A percentile compares a stretch with the other conserved stretches of the same genome.
phyloP scores from a whole-genome alignment of 2,888 invertebrate species.

The Acholoe squamosa region DNA sequence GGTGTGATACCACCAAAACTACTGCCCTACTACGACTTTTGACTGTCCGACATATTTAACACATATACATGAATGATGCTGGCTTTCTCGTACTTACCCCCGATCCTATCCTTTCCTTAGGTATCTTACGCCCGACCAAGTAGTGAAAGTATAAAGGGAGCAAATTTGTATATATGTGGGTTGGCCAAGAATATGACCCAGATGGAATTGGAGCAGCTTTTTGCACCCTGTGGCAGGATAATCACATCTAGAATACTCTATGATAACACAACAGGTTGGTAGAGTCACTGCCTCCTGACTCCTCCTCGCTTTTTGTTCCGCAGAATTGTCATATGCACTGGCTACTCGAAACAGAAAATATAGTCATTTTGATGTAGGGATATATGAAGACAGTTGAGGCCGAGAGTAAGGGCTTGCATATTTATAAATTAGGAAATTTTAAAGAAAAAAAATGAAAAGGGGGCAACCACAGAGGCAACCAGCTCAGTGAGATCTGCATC shows the following conservation, averaged over 20 bases:
- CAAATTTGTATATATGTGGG: conserved; percentile 84
- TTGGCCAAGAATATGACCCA: conserved; percentile 83
- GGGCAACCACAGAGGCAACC: conserved; percentile 27
- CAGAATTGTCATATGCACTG: conserved; percentile 63
- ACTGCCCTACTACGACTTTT: conserved; percentile 40
- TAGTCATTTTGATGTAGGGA: neutral
- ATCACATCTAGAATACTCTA: conserved; percentile 84
- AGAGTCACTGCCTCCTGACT: conserved; percentile 62
- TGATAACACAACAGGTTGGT: conserved; percentile 83
- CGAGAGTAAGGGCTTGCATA: conserved; percentile 33
- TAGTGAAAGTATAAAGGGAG: conserved; percentile 84
- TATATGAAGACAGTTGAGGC: neutral
- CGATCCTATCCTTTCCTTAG: conserved; percentile 76
- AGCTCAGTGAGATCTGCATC: conserved; percentile 39
- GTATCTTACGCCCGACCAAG: conserved; percentile 84
- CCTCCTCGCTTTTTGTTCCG: conserved; percentile 52
- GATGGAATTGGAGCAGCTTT: conserved; percentile 83
- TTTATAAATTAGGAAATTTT: neutral
- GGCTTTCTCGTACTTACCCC: conserved; percentile 62
- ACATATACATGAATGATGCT: conserved; percentile 61
- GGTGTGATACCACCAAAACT: conserved; percentile 53
- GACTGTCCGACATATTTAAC: conserved; percentile 58
- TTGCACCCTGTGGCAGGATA: conserved; percentile 83
- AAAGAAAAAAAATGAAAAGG: neutral
- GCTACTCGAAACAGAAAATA: conserved; percentile 35